These are phyloP conservation scores for Laterallus jamaicensis DNA, from an alignment of 2,113 vertebrate species.

Conservation along the genomic window DNA sequence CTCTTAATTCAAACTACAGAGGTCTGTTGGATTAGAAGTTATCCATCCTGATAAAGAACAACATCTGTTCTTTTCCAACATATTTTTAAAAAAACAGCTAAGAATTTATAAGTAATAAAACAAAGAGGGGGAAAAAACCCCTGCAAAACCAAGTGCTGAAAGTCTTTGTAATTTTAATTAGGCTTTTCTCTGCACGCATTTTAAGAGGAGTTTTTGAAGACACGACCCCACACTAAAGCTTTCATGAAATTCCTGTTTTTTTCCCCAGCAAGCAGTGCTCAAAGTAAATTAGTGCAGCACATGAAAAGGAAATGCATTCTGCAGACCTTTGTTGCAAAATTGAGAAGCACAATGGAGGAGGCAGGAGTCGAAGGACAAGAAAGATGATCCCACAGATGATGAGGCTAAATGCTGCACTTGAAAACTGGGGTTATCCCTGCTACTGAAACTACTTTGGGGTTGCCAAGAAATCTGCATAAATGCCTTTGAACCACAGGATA, in stretches of 20 bases:
- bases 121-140: background rate
- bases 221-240: background rate
- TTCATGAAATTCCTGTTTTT: background rate
- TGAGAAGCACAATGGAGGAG: background rate
- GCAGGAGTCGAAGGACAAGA: background rate
- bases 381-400: background rate
- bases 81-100: background rate
- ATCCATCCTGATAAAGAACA: constrained; percentile 32
- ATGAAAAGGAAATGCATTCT: background rate
- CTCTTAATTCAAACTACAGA: background rate
- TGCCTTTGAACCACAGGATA: background rate
- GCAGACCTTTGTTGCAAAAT: background rate
- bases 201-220: constrained; percentile 16
- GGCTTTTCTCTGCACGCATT: background rate
- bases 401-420: background rate
- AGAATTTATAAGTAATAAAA: constrained; percentile 36
- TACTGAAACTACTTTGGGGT: background rate
- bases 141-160: background rate
- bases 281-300: background rate
- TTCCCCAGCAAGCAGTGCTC: background rate
- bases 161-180: constrained; percentile 3
- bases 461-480: background rate
- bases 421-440: background rate
- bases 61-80: background rate
- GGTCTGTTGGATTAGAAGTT: constrained; percentile 1